Percentiles rank a stretch among this genome's conserved stretches.
Conservation (phyloP, 2,888 invertebrate species). For the Labia minor region DNA sequence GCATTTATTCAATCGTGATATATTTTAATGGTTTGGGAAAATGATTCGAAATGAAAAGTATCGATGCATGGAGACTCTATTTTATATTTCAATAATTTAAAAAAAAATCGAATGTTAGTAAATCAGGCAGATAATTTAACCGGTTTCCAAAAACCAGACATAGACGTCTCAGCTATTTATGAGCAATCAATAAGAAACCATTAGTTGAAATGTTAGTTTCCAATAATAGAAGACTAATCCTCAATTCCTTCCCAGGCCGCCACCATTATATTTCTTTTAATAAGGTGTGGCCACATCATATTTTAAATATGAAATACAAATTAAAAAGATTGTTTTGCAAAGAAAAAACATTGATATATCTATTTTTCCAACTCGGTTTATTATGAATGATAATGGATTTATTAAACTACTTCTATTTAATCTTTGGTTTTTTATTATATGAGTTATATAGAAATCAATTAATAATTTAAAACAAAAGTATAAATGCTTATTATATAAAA, state of each 20-base stretch:
- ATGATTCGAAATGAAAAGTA: background rate
- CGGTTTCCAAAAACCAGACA: background rate
- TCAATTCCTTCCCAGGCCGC: background rate
- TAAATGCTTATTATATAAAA: too few relatives aligned
- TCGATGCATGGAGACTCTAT: background rate
- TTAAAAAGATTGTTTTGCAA: too few relatives aligned
- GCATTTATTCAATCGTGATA: constrained; percentile 13
- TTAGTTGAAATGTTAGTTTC: background rate
- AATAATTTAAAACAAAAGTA: too few relatives aligned
- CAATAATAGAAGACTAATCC: constrained; percentile 2
- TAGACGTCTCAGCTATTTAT: background rate
- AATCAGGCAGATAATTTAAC: constrained; percentile 8
- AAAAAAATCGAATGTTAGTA: background rate
- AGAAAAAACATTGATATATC: too few relatives aligned
- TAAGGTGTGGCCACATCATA: background rate
- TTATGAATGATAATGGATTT: too few relatives aligned
- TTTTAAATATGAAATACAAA: too few relatives aligned
- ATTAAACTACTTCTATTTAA: too few relatives aligned
- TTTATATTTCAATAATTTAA: background rate
- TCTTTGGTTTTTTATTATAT: too few relatives aligned
- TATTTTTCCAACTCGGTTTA: too few relatives aligned
- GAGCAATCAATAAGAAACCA: constrained; percentile 13
- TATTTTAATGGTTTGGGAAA: constrained; percentile 4
- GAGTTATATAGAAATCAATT: too few relatives aligned
- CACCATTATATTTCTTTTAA: constrained; percentile 1